Percentiles rank a stretch among this genome's conserved stretches.
Conservation (phyloP, 53 echinoderm and acorn worm species). For the Henricia sp. region DNA sequence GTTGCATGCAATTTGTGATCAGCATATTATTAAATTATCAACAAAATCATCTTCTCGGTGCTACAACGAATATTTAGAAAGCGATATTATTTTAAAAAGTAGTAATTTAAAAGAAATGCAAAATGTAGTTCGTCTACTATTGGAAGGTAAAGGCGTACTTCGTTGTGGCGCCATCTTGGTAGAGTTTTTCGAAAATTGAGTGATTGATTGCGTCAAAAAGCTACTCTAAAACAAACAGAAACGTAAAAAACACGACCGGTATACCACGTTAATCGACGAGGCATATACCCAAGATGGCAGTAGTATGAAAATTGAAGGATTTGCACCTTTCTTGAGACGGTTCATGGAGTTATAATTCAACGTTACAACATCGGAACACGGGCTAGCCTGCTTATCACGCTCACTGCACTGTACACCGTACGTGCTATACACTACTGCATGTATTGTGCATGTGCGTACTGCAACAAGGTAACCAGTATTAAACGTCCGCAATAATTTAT, state of each 20-base stretch:
- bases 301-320: constrained; percentile 42
- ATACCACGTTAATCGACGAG: constrained; percentile 69
- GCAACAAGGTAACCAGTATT: too few relatives aligned
- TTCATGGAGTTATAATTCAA: constrained; percentile 83
- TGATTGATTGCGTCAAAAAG: constrained; percentile 42
- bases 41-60: not conserved
- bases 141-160: constrained; percentile 20
- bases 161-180: constrained; percentile 60
- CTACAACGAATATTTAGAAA: not conserved
- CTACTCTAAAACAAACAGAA: constrained; percentile 8
- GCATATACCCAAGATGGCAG: constrained; percentile 55
- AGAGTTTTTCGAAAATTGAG: constrained; percentile 47
- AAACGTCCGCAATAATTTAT: too few relatives aligned
- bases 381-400: too few relatives aligned
- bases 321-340: constrained; percentile 64
- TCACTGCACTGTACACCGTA: too few relatives aligned
- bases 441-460: too few relatives aligned
- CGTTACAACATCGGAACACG: too few relatives aligned
- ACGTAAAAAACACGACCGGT: constrained; percentile 67
- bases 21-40: not conserved
- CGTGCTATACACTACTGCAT: too few relatives aligned
- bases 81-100: not conserved
- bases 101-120: not conserved
- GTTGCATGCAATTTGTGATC: not conserved
- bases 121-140: constrained; percentile 33